A percentile compares a stretch with the other conserved stretches of the same genome.
Evolutionary conservation across 2,113 vertebrate genomes (phyloP).

Genomic region (Copsychus sechellarum): DNA sequence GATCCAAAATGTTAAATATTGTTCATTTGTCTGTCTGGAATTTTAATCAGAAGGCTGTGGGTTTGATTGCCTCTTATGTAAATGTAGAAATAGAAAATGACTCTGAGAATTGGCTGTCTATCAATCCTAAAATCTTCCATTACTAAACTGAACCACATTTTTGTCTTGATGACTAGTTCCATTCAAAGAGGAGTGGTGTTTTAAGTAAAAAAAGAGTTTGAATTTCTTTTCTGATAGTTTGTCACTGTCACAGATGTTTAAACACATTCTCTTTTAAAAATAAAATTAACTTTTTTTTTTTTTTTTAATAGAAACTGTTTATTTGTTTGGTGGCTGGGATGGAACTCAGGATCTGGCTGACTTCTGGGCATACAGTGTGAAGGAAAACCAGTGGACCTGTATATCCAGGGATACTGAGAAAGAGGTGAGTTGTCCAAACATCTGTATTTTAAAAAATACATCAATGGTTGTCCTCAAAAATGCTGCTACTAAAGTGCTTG

Average conservation of each 20-base stretch:
- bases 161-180: neutral
- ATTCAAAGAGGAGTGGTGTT: neutral
- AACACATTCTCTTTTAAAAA: neutral
- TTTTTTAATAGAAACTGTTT: conserved; percentile 86
- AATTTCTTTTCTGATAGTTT: neutral
- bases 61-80: neutral
- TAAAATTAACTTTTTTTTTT: neutral
- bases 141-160: neutral
- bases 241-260: neutral
- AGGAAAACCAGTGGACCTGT: conserved; percentile 97
- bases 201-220: neutral
- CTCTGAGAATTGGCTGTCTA: neutral
- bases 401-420: conserved; percentile 98
- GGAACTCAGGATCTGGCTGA: conserved; percentile 99
- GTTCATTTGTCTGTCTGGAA: neutral
- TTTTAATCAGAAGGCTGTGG: neutral
- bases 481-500: neutral
- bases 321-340: conserved; percentile 98
- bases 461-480: neutral
- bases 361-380: conserved; percentile 98
- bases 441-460: neutral
- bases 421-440: conserved; percentile 79
- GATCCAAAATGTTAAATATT: neutral
- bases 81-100: neutral
- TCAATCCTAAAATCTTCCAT: neutral